Evolutionary conservation across 2,888 invertebrate genomes (phyloP).

Genomic region (Sceliomorpha sp.): DNA sequence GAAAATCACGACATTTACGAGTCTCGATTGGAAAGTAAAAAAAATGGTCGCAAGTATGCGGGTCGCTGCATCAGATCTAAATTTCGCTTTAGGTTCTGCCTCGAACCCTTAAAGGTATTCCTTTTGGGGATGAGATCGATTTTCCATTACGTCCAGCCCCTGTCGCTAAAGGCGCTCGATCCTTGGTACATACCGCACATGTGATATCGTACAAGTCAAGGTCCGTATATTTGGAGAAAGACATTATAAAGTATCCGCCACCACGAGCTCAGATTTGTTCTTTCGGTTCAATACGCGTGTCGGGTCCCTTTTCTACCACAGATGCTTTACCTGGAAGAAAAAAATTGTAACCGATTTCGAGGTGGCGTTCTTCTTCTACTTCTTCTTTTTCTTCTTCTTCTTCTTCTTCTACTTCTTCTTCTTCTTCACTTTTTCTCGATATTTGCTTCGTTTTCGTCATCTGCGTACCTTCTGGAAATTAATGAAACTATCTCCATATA

Average conservation of each 20-base stretch:
- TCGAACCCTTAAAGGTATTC: constrained; percentile 37
- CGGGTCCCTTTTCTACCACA: neutral
- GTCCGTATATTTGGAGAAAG: constrained; percentile 45
- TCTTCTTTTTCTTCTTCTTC: constrained; percentile 3
- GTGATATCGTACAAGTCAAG: constrained; percentile 46
- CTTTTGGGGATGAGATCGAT: constrained; percentile 68
- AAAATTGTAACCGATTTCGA: constrained; percentile 16
- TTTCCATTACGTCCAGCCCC: constrained; percentile 69
- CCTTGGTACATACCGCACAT: constrained; percentile 48
- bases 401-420: neutral
- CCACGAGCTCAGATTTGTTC: constrained; percentile 22
- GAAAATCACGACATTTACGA: constrained; percentile 31
- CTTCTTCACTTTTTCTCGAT: neutral
- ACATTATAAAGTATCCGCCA: constrained; percentile 41
- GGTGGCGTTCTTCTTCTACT: constrained; percentile 2
- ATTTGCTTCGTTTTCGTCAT: constrained; percentile 10
- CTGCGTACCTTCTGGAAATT: constrained; percentile 28
- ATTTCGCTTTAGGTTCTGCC: constrained; percentile 30
- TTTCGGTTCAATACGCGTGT: neutral
- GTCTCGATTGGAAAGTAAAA: constrained; percentile 37
- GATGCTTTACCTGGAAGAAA: constrained; percentile 17
- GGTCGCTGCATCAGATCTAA: constrained; percentile 46
- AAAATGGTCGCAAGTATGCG: constrained; percentile 42
- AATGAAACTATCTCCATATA: constrained; percentile 34
- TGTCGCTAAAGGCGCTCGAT: constrained; percentile 54